Base-by-base conservation (phyloP, 2,888 invertebrate species). In the Lasioglossum lativentre region DNA sequence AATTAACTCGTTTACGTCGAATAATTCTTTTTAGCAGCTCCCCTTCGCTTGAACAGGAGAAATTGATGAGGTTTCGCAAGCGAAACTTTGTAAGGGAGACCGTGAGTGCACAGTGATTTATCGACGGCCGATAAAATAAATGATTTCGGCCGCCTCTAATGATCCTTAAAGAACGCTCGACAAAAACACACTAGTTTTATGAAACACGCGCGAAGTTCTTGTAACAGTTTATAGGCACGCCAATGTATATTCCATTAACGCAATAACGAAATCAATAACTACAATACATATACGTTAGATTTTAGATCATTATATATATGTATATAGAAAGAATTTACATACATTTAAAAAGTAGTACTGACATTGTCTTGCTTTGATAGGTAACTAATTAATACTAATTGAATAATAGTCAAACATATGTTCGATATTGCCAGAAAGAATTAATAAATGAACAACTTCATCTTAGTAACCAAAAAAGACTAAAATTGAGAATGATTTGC, bases 61-160 rank as follows among this genome's bases (percentile, higher is more conserved):
- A 82, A 83, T 83, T 83, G 82, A 83, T 83, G 82, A 82, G 74
- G 75, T 83, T 81, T 70, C 82, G 70, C 30, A 70, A 59, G 42
- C 82, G 73, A 75, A 83, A 83, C 74, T 78, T 82, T 68, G 74
- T 47, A 74, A 47, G 70, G 59, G 73, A 38, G 68, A 19, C 47
- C 66, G 56, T 75, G 82, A 38, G 70, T 30, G 47, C 34, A 16
- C 42, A 75, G 82, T 83, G 82, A 81, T 83, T 83, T 82, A 83
- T 83, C 47, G 75, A 71, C 38, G 40, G 70, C 45, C 70, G 38
- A 75, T 40, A 68, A 82, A 83, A 82, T 75, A 83, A 75, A 82
- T 81, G 82, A 83, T 83, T 83, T 40, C 12, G 14, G 70, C 34
- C 42, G 71, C 1, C 56, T 27, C 66, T 45, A 72, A 82, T 74